Base-by-base conservation (phyloP, 2,113 vertebrate species). In the Gymnorhina tibicen region DNA sequence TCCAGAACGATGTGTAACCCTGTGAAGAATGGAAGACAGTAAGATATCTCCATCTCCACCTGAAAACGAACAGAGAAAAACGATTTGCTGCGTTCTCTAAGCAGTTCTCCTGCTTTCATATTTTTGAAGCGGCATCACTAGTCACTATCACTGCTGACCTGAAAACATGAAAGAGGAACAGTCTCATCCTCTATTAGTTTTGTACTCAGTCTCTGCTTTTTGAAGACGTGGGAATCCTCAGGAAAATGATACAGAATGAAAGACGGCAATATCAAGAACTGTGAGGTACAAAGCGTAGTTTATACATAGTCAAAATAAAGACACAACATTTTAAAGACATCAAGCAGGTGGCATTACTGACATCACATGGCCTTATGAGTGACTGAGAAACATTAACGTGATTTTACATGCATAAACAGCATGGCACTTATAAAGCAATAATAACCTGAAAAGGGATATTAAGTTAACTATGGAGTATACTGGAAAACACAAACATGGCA, bases 1-100 rank as follows among this genome's bases (percentile, higher is more conserved):
- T 99, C 99, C 99, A 99, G 98, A 99, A 99, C 0, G 99, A 99
- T 23, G 99, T 99, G 97, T 99, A 99, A 94, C 99, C 99, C 99
- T 99, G 92, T 53, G 60, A 90, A 91, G 82, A 92, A 88, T 0
- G 11, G 66, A 82, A 95, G 47, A 47, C 76, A 93, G 75, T 95
- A 86, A 93, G 81, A 27, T 73, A 88, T 3, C 64, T 72, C 39
- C 30, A 74, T 50, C 39, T 89, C 20, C 59, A 79, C 19, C 23
- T 32, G 37, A 60, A 93, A 63, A 32, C 1, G 17, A 58, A 80
- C 1, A 64, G 37, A 67, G 64, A 33, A 73, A 73, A 47, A 7
- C 21, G 35, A 32, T 19, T 79, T 67, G 55, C 20, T 63, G 22
- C 2, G 1, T 13, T 77, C 52, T n/a, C 37, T 27, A 66, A 74